Conservation (phyloP, 2,888 invertebrate species). For the Hirtodrosophila confusa region DNA sequence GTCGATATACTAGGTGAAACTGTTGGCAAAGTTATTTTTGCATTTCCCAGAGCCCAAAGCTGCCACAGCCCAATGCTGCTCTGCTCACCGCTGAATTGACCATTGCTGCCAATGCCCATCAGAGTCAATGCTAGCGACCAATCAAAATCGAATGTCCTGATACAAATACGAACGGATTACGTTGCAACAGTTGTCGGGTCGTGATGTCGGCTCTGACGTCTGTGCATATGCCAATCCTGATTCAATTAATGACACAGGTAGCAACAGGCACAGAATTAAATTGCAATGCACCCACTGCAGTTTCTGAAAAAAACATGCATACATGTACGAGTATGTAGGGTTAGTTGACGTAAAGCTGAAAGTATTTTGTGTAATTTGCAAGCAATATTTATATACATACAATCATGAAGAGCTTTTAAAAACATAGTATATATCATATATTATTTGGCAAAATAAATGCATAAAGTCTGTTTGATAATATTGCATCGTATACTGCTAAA, state of each 20-base stretch:
- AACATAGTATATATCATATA: too few relatives aligned
- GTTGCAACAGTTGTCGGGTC: background rate
- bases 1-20: conserved; percentile 8
- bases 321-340: too few relatives aligned
- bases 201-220: background rate
- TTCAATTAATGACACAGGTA: background rate
- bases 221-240: background rate
- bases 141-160: conserved; percentile 10
- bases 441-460: background rate
- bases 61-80: too few relatives aligned
- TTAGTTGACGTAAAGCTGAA: too few relatives aligned
- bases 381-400: too few relatives aligned
- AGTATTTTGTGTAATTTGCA: too few relatives aligned
- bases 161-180: background rate
- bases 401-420: too few relatives aligned
- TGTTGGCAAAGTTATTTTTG: conserved; percentile 6
- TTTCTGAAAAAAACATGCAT: too few relatives aligned
- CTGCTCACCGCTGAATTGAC: background rate
- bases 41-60: background rate
- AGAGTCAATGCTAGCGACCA: background rate
- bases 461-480: background rate
- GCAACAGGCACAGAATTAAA: too few relatives aligned
- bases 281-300: too few relatives aligned
- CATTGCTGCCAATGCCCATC: background rate
- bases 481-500: conserved; percentile 5